Evolutionary conservation across 2,797 vertebrate genomes (phyloP), one percentile per base, ranked within the genome.

Genomic region (Lithobates pipiens): DNA sequence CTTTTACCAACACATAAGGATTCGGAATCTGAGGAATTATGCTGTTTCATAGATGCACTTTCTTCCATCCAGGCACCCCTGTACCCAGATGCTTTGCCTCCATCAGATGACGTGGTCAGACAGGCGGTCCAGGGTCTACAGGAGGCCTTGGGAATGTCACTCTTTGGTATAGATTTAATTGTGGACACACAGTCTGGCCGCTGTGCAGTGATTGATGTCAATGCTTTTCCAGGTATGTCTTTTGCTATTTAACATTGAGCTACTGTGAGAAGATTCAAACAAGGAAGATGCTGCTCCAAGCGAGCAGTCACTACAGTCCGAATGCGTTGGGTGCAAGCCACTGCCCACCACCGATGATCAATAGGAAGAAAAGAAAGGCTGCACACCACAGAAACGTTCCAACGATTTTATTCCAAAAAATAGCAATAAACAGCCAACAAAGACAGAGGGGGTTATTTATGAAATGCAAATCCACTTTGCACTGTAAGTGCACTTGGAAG

Each of bases 81-180:
- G 32, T 83, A 65, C 63, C 76, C 80, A 69, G 85, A 78, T 4
- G 69, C 68, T n/a, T n/a, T 39, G n/a, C 80, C 85, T 3, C 94
- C 92, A 25, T 93, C 91, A 82, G 87, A 90, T 0, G 88, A 92
- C n/a, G 92, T 91, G 0, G 80, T 94, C 80, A 88, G 88, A 0
- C 92, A 92, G 39, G 90, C 95, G 82, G 93, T 94, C 75, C 88
- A 65, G 44, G 91, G 93, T 85, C 92, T 95, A 25, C 89, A 90
- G 39, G 57, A 63, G 0, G 91, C 93, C 87, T 90, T 95, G 2
- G 93, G 90, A 69, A 94, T 95, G 93, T 92, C 91, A 0, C 90
- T 95, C 50, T 95, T 96, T 5, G 95, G 95, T 7, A 93, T 95
- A 82, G 95, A 96, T 21, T 79, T 94, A 88, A 95, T 95, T 68